Evolutionary conservation across 2,113 vertebrate species (phyloP), one percentile per base, ranked within the genome.

Genomic region (Nothobranchius furzeri): DNA sequence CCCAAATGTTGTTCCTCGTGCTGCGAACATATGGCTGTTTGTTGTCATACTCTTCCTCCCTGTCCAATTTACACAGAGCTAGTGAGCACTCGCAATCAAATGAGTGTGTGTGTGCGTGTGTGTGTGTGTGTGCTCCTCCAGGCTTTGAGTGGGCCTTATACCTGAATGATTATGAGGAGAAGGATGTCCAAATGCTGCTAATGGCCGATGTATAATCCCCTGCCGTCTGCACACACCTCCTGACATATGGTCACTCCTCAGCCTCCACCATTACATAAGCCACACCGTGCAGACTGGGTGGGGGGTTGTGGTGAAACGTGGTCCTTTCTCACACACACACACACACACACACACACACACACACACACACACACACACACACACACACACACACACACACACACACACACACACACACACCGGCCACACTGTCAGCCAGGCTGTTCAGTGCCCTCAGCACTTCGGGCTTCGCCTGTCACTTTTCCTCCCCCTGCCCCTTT

Each of bases 241-340:
- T 85, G 87, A 87, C 90, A 91, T 91, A 91, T 91, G 91, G 91
- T 90, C 88, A 89, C 84, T 88, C 88, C 82, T 75, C 56, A 72
- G 78, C 81, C 81, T 88, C 53, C 14, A 70, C 79, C 74, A 68
- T 90, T 89, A 88, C 89, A 88, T 91, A 91, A 91, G 83, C 87
- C 76, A 65, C 67, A 74, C 64, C 14, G 84, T 56, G 80, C 58
- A 71, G 55, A 63, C 40, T 60, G 64, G 58, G 64, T 67, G 56
- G 63, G 73, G 70, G 51, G 66, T 60, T 55, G 71, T 43, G 64
- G 70, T 76, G 67, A 84, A 87, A 83, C 66, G 63, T 88, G 87
- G 69, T 68, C 75, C 73, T 86, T 85, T 87, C 74, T 78, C 81
- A 70, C 12, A 75, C 70, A 70, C 68, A 46, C 69, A 74, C 68